A percentile compares a stretch with the other conserved stretches of the same genome.
These are phyloP conservation scores for Phengaris alcon DNA, from an alignment of 2,888 invertebrate genomes.

Conservation along the genomic window DNA sequence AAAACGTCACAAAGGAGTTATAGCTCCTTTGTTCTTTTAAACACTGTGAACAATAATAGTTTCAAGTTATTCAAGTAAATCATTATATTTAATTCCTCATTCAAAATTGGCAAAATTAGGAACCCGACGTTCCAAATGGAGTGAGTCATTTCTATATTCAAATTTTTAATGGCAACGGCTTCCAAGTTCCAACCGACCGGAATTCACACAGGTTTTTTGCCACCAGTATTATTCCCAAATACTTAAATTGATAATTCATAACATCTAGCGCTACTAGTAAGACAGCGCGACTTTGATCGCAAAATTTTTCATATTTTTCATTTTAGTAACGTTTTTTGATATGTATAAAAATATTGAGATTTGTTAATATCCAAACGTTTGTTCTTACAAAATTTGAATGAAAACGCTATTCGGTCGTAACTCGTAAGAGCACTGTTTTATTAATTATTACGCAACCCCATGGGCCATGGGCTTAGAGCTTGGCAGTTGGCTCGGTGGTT, in stretches of 20 bases:
- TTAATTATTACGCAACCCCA: no score
- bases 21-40: neutral
- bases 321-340: no score
- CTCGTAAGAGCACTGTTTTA: no score
- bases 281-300: neutral
- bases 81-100: constrained; percentile 9
- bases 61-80: neutral
- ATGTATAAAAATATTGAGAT: no score
- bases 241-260: neutral
- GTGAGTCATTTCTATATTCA: constrained; percentile 30
- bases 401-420: no score
- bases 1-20: neutral
- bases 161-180: constrained; percentile 25
- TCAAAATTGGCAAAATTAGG: constrained; percentile 3
- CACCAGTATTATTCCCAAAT: neutral
- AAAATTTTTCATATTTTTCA: neutral
- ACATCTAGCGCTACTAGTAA: neutral
- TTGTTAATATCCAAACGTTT: no score
- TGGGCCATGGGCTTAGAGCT: no score
- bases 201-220: constrained; percentile 29
- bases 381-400: no score
- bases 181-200: constrained; percentile 22
- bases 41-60: constrained; percentile 1
- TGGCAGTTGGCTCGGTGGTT: no score
- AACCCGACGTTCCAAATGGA: neutral